A percentile compares a stretch with the other conserved stretches of the same genome.
Evolutionary conservation across 2,888 invertebrate genomes (phyloP).

Genomic region (Bruchidius siliquastri): DNA sequence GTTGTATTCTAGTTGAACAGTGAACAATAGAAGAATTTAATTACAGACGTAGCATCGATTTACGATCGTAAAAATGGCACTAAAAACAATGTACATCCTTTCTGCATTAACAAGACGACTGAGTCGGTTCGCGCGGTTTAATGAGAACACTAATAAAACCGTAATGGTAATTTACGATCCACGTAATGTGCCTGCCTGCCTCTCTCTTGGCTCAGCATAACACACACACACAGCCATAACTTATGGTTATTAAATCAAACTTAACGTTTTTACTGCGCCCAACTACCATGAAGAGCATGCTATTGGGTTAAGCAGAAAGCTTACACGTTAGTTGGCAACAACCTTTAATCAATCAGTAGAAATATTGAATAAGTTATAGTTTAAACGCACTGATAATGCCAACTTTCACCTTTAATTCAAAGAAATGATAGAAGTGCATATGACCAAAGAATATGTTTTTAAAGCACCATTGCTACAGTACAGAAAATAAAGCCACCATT

Average conservation of each 20-base stretch:
- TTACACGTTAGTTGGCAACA: neutral
- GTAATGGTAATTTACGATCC: slow-evolving; percentile 13
- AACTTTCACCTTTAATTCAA: too few relatives aligned
- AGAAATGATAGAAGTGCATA: too few relatives aligned
- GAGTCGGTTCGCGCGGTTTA: slow-evolving; percentile 12
- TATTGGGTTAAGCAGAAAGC: neutral
- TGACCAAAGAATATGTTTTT: too few relatives aligned
- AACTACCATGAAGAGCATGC: neutral
- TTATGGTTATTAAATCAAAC: slow-evolving; percentile 9
- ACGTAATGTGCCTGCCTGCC: neutral
- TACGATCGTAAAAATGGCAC: slow-evolving; percentile 3
- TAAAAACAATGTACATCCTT: slow-evolving; percentile 22
- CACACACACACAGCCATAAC: slow-evolving; percentile 7
- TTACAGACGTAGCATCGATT: neutral
- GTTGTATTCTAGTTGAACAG: neutral
- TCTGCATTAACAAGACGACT: slow-evolving; percentile 16
- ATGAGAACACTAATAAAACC: slow-evolving; percentile 12
- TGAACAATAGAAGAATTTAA: neutral
- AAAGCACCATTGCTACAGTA: too few relatives aligned
- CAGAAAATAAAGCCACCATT: too few relatives aligned
- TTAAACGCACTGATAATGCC: too few relatives aligned
- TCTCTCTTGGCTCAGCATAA: neutral
- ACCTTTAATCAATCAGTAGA: too few relatives aligned
- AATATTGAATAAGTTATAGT: too few relatives aligned
- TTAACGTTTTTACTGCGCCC: slow-evolving; percentile 10